Evolutionary conservation across 2,797 vertebrate genomes (phyloP), one percentile per base, ranked within the genome.

Genomic region (Rhinophrynus dorsalis): DNA sequence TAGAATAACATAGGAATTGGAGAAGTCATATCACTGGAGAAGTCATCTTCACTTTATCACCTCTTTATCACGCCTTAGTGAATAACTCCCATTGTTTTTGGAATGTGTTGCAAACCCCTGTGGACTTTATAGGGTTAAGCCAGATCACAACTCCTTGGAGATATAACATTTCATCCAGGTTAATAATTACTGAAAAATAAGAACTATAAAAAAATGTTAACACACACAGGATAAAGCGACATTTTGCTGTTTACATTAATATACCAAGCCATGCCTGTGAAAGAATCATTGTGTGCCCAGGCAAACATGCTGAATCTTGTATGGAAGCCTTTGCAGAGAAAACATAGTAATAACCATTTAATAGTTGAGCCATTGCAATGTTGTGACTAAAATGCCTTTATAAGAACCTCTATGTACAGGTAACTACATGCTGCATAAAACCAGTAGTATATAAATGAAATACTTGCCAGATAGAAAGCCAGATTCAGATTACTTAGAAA

Each of bases 401-500:
- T 73, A 51, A 59, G 66, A 59, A 73, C 61, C 62, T 54, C 42
- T 59, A 33, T 38, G 10, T 59, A 29, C 69, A 73, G 69, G 69
- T 73, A 66, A 24, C 69, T 52, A 73, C 69, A 73, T 37, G 69
- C 52, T 37, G 44, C 62, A 66, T 37, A 55, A 29, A 33, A 45
- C 58, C 57, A 62, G 47, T n/a, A 37, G 33, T 59, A 52, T 59
- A 65, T 51, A 66, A 40, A 30, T 30, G 13, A 29, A 52, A 59
- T 48, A 12, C 38, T 50, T 59, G 54, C 50, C 38, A 47, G 44
- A 56, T 29, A 58, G 60, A 48, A 48, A 72, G 33, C 40, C 55
- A 44, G 18, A 59, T 65, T 73, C 54, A 44, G 54, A 73, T 73
- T 44, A 59, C 69, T 57, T 73, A 18, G 32, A 72, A 71, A 64